Base-by-base conservation (phyloP, 2,113 vertebrate species). In the Heterocephalus glaber region DNA sequence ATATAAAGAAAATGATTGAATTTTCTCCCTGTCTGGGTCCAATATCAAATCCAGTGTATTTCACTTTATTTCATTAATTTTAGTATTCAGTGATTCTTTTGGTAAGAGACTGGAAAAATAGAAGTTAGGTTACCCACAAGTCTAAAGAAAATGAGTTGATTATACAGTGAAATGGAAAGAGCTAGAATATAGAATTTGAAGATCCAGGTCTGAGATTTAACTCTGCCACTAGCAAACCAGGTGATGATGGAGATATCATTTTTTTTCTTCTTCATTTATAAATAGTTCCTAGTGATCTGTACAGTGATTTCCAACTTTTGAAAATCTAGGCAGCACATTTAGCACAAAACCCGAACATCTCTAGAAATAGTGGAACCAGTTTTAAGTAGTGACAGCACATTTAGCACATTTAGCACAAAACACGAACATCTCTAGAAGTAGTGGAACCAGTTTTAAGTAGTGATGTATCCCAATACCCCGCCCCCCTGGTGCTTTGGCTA, bases 261-360 rank as follows among this genome's bases (percentile, higher is more conserved):
- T 49, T 49, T 89, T 90, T 9, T 38, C 58, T 60, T 85, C 74
- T n/a, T 47, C 33, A 80, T 61, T 44, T 93, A 17, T 47, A 68
- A 90, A 38, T 52, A 14, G 6, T 66, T 35, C 44, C 82, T 26
- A 60, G 38, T 74, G 41, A 72, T 60, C 49, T 58, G 79, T 74
- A 58, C 88, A 68, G 24, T 80, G 41, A 80, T 70, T 93, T 90
- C 47, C 30, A 83, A 13, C 22, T 95, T 96, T 94, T 41, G 63
- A 88, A 90, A 60, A 94, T 84, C 49, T 60, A 24, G 68, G 26
- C 26, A 79, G 44, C 41, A 52, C 28, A 11, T 80, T 68, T 72
- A 63, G 81, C 24, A 58, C 33, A 90, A 70, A 84, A 24, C 38
- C 63, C 35, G 44, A 72, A 49, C 11, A 17, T 47, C 17, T 47